Conservation (phyloP, 2,797 vertebrate species). For the Halcyon leucocephala region DNA sequence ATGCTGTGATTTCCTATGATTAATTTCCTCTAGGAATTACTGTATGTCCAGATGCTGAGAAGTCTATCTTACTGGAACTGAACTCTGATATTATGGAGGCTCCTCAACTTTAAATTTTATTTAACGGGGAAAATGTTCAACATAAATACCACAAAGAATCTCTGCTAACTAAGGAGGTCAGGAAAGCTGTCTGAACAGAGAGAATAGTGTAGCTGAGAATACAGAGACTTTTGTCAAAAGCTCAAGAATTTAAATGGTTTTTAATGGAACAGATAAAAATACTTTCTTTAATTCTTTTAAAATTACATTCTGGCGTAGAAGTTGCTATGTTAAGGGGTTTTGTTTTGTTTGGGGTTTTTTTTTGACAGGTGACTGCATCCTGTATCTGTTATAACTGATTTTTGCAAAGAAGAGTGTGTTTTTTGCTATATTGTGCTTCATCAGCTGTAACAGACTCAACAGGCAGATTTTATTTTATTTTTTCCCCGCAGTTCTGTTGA, state of each 20-base stretch:
- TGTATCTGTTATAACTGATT: neutral
- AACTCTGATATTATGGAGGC: neutral
- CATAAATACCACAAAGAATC: neutral
- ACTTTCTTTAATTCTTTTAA: neutral
- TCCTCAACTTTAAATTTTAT: neutral
- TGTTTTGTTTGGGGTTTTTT: neutral
- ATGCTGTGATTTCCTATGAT: constrained; percentile 38
- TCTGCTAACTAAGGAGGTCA: neutral
- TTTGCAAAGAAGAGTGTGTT: neutral
- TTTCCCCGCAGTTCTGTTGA: neutral
- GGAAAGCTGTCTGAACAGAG: neutral
- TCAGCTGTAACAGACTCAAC: neutral
- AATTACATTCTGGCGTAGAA: neutral
- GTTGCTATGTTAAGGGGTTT: neutral
- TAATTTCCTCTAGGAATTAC: constrained; percentile 3
- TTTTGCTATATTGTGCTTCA: neutral
- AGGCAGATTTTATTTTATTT: neutral
- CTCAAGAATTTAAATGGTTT: neutral
- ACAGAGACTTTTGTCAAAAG: neutral
- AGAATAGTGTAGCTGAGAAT: neutral
- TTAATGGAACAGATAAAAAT: neutral
- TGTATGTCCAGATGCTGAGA: neutral
- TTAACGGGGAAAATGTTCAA: accelerated
- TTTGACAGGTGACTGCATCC: neutral
- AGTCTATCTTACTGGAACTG: neutral